These are phyloP conservation scores for Zygaena filipendulae DNA, from an alignment of 2,888 invertebrate genomes.

Conservation along the genomic window DNA sequence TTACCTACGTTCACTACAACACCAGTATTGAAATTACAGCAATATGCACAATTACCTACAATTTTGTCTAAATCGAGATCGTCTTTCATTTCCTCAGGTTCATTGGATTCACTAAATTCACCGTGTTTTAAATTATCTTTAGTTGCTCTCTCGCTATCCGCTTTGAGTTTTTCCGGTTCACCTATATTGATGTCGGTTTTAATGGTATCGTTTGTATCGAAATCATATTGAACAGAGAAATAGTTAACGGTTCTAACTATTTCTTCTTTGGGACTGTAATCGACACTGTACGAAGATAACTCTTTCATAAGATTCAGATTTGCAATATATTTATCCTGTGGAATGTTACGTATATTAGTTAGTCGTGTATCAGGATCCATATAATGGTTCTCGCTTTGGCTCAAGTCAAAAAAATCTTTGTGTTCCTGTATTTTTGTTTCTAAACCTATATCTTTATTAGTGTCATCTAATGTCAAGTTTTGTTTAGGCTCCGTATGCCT, in stretches of 20 bases:
- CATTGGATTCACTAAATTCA: slow-evolving; percentile 11
- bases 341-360: slow-evolving; percentile 21
- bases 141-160: too few relatives aligned
- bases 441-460: not conserved
- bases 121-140: too few relatives aligned
- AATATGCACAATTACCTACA: slow-evolving; percentile 39
- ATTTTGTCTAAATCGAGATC: slow-evolving; percentile 17
- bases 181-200: too few relatives aligned
- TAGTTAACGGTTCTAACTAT: slow-evolving; percentile 39
- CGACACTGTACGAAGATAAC: slow-evolving; percentile 31
- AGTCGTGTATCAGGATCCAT: slow-evolving; percentile 7
- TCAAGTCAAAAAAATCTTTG: slow-evolving; percentile 13
- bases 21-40: slow-evolving; percentile 24
- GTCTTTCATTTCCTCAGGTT: slow-evolving; percentile 16
- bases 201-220: too few relatives aligned
- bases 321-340: slow-evolving; percentile 21
- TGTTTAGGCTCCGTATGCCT: slow-evolving; percentile 24
- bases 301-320: slow-evolving; percentile 38
- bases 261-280: slow-evolving; percentile 26
- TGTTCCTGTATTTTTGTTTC: too few relatives aligned
- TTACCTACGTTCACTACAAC: slow-evolving; percentile 15
- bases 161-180: slow-evolving; percentile 16
- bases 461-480: slow-evolving; percentile 1
- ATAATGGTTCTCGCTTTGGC: slow-evolving; percentile 19
- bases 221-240: slow-evolving; percentile 42